A percentile compares a stretch with the other conserved stretches of the same genome.
phyloP scores from a whole-genome alignment of 2,113 vertebrate species.

The Nerophis ophidion region DNA sequence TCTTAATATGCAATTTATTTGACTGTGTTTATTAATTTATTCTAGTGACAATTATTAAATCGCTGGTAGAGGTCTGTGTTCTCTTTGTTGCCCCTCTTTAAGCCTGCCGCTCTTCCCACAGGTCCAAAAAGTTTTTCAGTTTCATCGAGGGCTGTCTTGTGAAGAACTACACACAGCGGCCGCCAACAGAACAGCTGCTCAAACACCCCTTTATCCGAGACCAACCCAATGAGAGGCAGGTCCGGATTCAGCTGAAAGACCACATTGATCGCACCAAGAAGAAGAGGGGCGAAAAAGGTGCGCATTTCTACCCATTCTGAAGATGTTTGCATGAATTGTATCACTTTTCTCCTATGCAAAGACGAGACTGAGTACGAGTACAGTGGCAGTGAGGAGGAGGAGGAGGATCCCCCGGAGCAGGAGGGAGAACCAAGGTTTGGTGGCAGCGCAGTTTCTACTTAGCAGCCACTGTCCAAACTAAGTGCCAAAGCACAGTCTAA shows the following conservation, averaged over 20 bases:
- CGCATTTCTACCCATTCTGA: background rate
- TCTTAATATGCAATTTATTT: too few species aligned
- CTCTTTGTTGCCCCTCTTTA: background rate
- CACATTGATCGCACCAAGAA: constrained; percentile 97
- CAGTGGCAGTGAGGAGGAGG: constrained; percentile 96
- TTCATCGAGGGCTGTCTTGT: constrained; percentile 97
- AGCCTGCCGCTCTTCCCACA: constrained; percentile 26
- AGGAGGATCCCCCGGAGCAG: constrained; percentile 94
- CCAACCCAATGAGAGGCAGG: constrained; percentile 97
- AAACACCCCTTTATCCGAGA: constrained; percentile 98
- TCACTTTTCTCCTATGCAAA: constrained; percentile 41
- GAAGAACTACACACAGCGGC: constrained; percentile 95
- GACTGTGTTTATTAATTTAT: too few species aligned
- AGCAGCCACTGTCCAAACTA: background rate
- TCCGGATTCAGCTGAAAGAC: constrained; percentile 97
- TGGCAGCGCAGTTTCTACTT: background rate
- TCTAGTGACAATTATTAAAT: too few species aligned
- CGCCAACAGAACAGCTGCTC: constrained; percentile 93
- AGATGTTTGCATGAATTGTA: background rate
- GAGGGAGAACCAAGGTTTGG: constrained; percentile 94
- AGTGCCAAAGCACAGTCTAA: background rate
- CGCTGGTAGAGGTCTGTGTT: too few species aligned
- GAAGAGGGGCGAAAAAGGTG: constrained; percentile 98
- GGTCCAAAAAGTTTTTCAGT: constrained; percentile 98
- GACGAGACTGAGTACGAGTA: constrained; percentile 98